Evolutionary conservation across 1,140 invertebrate species (phyloP), one percentile per base, ranked within the genome.

Genomic region (Phymastichus coffea): DNA sequence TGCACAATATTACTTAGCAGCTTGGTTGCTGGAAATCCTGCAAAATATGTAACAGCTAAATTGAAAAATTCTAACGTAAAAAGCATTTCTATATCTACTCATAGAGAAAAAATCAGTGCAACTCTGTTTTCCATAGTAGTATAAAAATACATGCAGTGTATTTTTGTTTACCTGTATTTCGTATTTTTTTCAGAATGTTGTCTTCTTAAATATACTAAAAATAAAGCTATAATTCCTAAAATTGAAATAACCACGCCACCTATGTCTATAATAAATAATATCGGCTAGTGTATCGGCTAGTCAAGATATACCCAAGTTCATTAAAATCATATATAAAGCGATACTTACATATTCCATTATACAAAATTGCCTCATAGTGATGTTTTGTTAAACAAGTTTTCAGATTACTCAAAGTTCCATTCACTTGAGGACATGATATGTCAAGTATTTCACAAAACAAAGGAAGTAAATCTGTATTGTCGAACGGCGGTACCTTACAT

Each of bases 401-500:
- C 51, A 80, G 28, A 33, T 73, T 58, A 17, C 65, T 52, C 38
- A 80, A 44, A 55, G 75, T 75, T 7, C 84, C 84, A 69, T 85
- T 85, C 53, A 78, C 81, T 22, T 66, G 62, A 1, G 78, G 74
- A 48, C 77, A 76, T 2, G 72, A 53, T 15, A 88, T 63, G 40
- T 84, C 70, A 3, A 89, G 71, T 30, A 89, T 79, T 65, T 83
- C 72, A 64, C 86, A 87, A 70, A 89, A 85, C n/a, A 91, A 66
- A 12, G 85, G 82, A 68, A 85, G 88, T 26, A 90, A 69, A 69
- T 91, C 87, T 2, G 88, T 79, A 62, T 80, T 87, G 28, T 84
- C 70, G 66, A 90, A 88, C 3, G 83, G 82, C 2, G 80, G 67
- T 2, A 83, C 65, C 66, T 78, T 79, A 55, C 80, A 80, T 23